These are phyloP conservation scores for Pseudomyrmex pallidus DNA, from an alignment of 1,140 invertebrate species.

Conservation along the genomic window DNA sequence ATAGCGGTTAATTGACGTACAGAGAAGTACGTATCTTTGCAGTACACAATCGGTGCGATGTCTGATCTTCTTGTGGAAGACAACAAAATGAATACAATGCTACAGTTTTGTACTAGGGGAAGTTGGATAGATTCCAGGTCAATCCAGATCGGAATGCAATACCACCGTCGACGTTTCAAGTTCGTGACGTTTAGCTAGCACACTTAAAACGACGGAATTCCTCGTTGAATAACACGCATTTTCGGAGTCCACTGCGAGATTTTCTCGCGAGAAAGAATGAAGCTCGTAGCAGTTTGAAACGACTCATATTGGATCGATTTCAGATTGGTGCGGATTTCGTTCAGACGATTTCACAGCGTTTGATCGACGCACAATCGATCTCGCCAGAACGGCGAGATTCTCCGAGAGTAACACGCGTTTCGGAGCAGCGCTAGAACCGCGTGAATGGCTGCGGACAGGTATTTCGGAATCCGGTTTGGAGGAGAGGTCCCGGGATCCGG, in stretches of 20 bases:
- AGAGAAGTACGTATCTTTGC: not conserved
- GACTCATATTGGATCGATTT: slow-evolving; percentile 2
- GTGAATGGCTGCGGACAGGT: slow-evolving; percentile 12
- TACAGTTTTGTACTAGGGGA: not conserved
- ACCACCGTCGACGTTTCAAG: not conserved
- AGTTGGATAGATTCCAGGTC: slow-evolving; percentile 4
- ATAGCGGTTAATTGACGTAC: slow-evolving; percentile 18
- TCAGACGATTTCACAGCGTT: not conserved
- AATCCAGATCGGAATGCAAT: not conserved
- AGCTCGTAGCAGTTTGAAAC: not conserved
- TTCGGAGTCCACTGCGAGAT: not conserved
- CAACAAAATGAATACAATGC: slow-evolving; percentile 21
- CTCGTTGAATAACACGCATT: not conserved
- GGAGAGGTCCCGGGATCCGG: slow-evolving; percentile 23
- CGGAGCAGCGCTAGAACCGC: not conserved
- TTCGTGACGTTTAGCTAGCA: not conserved
- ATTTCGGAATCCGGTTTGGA: slow-evolving; percentile 29
- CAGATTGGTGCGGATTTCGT: slow-evolving; percentile 2
- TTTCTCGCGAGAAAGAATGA: not conserved
- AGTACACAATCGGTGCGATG: not conserved
- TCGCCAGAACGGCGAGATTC: slow-evolving; percentile 19
- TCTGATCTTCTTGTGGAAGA: not conserved
- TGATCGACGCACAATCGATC: not conserved
- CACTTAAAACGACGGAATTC: not conserved
- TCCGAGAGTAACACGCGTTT: not conserved